These are phyloP conservation scores for Dryomyza anilis DNA, from an alignment of 2,888 invertebrate genomes.

Conservation along the genomic window DNA sequence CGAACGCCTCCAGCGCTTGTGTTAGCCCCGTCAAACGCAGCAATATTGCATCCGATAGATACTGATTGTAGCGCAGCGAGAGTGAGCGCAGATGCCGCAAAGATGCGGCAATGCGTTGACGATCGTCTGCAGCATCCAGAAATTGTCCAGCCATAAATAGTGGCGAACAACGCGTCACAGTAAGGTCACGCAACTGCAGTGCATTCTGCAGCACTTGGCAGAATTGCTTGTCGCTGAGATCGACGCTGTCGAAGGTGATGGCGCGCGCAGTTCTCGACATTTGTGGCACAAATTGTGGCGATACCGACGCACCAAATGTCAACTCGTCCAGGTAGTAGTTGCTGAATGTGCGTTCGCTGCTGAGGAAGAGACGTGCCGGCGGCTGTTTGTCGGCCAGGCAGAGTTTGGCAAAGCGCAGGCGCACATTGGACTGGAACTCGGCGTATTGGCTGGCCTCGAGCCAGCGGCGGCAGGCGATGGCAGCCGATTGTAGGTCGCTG, in stretches of 20 bases:
- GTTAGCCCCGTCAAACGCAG: conserved; percentile 69
- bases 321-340: conserved; percentile 54
- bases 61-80: conserved; percentile 71
- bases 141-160: conserved; percentile 76
- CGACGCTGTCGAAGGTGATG: conserved; percentile 67
- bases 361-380: conserved; percentile 49
- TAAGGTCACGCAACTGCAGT: conserved; percentile 65
- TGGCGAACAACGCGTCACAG: conserved; percentile 71
- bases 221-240: conserved; percentile 70
- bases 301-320: conserved; percentile 50
- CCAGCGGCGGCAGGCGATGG: conserved; percentile 71
- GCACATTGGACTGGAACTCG: conserved; percentile 58
- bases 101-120: conserved; percentile 61
- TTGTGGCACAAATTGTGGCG: conserved; percentile 65
- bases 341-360: conserved; percentile 48
- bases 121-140: conserved; percentile 65
- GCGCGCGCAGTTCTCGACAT: conserved; percentile 66
- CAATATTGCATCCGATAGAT: conserved; percentile 76
- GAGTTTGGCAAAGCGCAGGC: conserved; percentile 52
- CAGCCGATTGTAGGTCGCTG: conserved; percentile 70
- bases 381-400: conserved; percentile 52
- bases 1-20: conserved; percentile 67
- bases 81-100: conserved; percentile 64
- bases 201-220: conserved; percentile 66
- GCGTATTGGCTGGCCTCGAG: conserved; percentile 70